Evolutionary conservation across 2,113 vertebrate species (phyloP).

Genomic region (Xyliphius kryptos): DNA sequence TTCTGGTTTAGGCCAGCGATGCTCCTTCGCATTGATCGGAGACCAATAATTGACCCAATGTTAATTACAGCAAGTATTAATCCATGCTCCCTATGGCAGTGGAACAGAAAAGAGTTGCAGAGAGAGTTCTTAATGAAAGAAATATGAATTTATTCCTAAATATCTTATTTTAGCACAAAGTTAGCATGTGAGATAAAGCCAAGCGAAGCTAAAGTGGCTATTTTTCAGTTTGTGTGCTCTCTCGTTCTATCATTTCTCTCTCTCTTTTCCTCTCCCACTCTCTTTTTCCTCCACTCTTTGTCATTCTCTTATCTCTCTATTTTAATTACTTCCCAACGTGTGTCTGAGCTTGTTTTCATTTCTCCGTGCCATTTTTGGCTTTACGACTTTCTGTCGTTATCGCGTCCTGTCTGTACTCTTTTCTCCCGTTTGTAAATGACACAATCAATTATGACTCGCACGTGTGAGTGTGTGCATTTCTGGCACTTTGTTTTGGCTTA

Average conservation of each 20-base stretch:
- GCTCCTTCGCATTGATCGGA: no score
- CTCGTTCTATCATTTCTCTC: slow-evolving; percentile 13
- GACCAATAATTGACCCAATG: no score
- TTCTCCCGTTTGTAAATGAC: slow-evolving; percentile 44
- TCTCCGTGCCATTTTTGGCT: slow-evolving; percentile 41
- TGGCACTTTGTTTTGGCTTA: no score
- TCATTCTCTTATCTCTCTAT: slow-evolving; percentile 35
- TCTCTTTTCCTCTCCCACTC: slow-evolving; percentile 1
- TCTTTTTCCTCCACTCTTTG: slow-evolving; percentile 14
- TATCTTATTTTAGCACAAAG: no score
- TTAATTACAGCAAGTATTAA: no score
- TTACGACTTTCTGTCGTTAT: slow-evolving; percentile 29
- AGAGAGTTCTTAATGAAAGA: no score
- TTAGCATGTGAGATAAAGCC: no score
- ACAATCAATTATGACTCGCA: slow-evolving; percentile 38
- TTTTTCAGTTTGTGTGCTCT: slow-evolving; percentile 12
- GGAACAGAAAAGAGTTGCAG: no score
- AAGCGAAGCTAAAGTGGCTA: slow-evolving; percentile 23
- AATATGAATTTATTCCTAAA: no score
- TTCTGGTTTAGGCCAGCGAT: no score
- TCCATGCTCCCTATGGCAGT: no score
- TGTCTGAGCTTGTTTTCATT: slow-evolving; percentile 44
- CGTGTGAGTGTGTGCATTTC: slow-evolving; percentile 4
- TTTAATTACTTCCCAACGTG: slow-evolving; percentile 47
- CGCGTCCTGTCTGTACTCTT: slow-evolving; percentile 40